These are phyloP conservation scores for Netelia virgata DNA, from an alignment of 2,888 invertebrate species.

Conservation along the genomic window DNA sequence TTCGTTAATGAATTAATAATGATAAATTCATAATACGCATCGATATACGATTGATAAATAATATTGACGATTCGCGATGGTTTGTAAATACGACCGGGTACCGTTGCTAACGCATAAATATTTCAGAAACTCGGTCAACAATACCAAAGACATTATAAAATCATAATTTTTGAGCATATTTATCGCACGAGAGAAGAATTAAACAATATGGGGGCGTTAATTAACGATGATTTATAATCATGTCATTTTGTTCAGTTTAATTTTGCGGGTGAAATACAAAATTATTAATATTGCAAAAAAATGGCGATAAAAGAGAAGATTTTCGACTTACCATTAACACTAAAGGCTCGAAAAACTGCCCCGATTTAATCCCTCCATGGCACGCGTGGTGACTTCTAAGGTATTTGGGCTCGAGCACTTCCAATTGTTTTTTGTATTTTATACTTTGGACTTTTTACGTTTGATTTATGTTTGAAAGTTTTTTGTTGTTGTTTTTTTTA, in stretches of 20 bases:
- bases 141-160: not conserved
- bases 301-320: not conserved
- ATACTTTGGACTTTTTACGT: no score
- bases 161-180: not conserved
- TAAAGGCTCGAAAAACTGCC: not conserved
- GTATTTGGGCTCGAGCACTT: not conserved
- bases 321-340: slow-evolving; percentile 17
- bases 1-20: no score
- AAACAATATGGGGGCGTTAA: no score
- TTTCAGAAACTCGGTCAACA: not conserved
- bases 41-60: not conserved
- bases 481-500: not conserved
- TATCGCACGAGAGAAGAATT: no score
- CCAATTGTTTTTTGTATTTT: not conserved
- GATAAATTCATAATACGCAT: not conserved
- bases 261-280: not conserved
- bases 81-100: not conserved
- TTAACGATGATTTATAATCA: no score
- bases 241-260: not conserved
- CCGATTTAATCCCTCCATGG: not conserved
- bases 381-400: not conserved
- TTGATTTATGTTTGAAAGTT: not conserved
- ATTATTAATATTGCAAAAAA: no score
- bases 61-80: not conserved
- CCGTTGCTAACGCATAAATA: not conserved